Evolutionary conservation across 1,140 invertebrate genomes (phyloP).

Genomic region (Brachionus sp.): DNA sequence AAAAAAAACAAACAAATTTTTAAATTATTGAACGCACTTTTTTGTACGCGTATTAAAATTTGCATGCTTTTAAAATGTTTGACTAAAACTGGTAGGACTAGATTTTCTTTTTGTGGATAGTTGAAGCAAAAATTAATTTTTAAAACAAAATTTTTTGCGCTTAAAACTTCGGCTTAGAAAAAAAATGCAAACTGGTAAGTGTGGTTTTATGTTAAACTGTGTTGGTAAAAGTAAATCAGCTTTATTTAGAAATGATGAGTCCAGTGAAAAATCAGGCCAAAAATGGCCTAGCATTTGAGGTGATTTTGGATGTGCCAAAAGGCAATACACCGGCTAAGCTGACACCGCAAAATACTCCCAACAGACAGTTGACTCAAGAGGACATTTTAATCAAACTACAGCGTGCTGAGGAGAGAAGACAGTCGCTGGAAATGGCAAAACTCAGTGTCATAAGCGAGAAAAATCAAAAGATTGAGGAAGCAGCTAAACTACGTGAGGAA

Average conservation of each 20-base stretch:
- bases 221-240: not conserved
- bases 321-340: conserved; percentile 14
- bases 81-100: not conserved
- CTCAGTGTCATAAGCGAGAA: conserved; percentile 3
- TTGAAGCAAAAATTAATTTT: not conserved
- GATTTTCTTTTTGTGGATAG: not conserved
- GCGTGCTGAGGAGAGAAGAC: conserved; percentile 29
- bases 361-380: conserved; percentile 26
- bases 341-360: conserved; percentile 14
- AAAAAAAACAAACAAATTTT: not conserved
- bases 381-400: conserved; percentile 23
- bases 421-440: conserved; percentile 35
- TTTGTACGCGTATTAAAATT: not conserved
- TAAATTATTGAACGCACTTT: not conserved
- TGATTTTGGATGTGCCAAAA: conserved; percentile 12
- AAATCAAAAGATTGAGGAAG: conserved; percentile 41
- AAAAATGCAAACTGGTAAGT: conserved; percentile 11
- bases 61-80: not conserved
- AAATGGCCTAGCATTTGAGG: conserved; percentile 40
- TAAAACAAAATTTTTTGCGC: not conserved
- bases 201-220: not conserved
- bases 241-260: not conserved
- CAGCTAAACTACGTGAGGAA: conserved; percentile 36
- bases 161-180: conserved; percentile 22
- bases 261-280: conserved; percentile 8